phyloP scores from a whole-genome alignment of 37 sponge, comb jelly and placozoan genomes.

The Petrosia ficiformis region DNA sequence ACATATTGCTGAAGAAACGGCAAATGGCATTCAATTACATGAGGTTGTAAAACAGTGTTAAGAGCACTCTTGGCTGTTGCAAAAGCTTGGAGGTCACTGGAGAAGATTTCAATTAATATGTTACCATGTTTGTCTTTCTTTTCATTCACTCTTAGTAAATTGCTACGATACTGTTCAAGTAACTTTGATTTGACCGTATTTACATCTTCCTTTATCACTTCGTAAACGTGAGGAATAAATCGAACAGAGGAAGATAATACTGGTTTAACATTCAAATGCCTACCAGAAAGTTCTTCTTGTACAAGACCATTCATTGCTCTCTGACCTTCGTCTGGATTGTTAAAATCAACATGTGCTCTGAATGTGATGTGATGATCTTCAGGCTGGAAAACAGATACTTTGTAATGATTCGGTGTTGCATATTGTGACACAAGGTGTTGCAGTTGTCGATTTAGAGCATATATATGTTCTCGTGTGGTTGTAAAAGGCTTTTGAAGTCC shows the following conservation, averaged over 20 bases:
- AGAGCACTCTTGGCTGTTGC: conserved; percentile 12
- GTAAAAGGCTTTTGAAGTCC: conserved; percentile 29
- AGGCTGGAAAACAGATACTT: conserved; percentile 5
- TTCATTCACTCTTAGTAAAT: background rate
- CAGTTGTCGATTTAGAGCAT: background rate
- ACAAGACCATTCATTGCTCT: background rate
- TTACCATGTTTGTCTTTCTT: conserved; percentile 3
- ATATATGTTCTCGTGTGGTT: conserved; percentile 19
- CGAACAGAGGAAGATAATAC: conserved; percentile 10
- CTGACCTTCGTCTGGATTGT: conserved; percentile 31
- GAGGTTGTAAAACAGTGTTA: conserved; percentile 19
- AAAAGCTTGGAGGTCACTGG: conserved; percentile 42
- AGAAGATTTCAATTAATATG: conserved; percentile 1
- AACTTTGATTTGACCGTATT: conserved; percentile 3
- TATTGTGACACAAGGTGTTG: background rate
- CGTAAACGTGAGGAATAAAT: conserved; percentile 6
- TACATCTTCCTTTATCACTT: conserved; percentile 5
- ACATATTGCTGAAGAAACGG: conserved; percentile 20
- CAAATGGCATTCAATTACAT: conserved; percentile 9
- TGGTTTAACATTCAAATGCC: conserved; percentile 15
- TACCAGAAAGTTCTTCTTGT: conserved; percentile 1
- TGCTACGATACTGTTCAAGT: background rate
- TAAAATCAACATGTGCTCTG: conserved; percentile 25
- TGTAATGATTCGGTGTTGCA: conserved; percentile 9
- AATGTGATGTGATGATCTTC: background rate